Evolutionary conservation across 1,140 invertebrate species (phyloP), one percentile per base, ranked within the genome.

Genomic region (Adelges cooleyi): DNA sequence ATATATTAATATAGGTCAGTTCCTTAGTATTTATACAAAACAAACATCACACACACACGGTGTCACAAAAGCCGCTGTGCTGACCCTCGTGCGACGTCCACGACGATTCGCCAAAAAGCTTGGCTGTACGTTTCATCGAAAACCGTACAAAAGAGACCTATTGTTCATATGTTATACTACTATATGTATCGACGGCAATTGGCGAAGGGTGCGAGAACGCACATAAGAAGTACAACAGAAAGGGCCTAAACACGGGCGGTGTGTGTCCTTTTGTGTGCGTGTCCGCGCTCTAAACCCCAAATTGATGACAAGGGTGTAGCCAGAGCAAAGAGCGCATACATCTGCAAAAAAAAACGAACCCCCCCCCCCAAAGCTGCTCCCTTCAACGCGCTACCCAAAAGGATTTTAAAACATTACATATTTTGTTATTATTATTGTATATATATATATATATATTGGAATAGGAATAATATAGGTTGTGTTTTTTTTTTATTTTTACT

Each of bases 361-460:
- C 29, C 52, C n/a, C 33, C 20, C 20, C 17, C 15, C 11, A 25
- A 17, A 22, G 9, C 53, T 23, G 29, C 52, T 25, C 33, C 20
- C 20, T 17, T 22, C 11, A 33, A 13, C 51, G 38, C 33, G 42
- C 23, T 29, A 15, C 18, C 33, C 22, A 10, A 25, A 38, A 29
- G 54, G 54, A 59, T 44, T 44, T 44, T 59, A 2, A 59, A 59
- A 59, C 54, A 42, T 56, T 29, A 59, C 40, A 59, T 59, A n/a
- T 53, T 38, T 9, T 25, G 38, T 18, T 25, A 42, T 54, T 40
- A 54, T 40, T 18, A 27, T 44, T 27, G 13, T 40, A n/a, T 44
- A 18, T 51, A 17, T 6, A 33, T 33, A 33, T 33, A 33, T 33
- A 33, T n/a, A n/a, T n/a, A n/a, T n/a, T n/a, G n/a, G n/a, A n/a